Percentiles rank a stretch among this genome's conserved stretches.
These are phyloP conservation scores for Daboia siamensis DNA, from an alignment of 2,113 vertebrate species.

Conservation along the genomic window DNA sequence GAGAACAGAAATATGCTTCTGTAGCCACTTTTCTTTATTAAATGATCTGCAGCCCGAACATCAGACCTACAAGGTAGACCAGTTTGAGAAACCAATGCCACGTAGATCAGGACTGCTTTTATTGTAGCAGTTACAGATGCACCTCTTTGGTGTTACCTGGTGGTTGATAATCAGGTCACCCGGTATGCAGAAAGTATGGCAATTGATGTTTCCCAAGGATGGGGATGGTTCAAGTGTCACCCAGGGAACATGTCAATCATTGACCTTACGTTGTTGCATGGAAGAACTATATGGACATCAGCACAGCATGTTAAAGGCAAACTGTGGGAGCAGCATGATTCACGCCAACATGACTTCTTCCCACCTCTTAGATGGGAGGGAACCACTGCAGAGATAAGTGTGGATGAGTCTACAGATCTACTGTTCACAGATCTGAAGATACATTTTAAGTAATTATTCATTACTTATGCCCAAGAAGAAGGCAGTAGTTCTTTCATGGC, in stretches of 20 bases:
- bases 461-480: neutral
- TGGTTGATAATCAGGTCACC: neutral
- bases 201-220: neutral
- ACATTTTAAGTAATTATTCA: neutral
- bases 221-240: neutral
- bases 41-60: neutral
- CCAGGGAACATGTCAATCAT: neutral
- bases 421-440: neutral
- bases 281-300: neutral
- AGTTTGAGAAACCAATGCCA: neutral
- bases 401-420: neutral
- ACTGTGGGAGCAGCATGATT: neutral
- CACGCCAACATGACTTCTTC: neutral
- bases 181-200: neutral
- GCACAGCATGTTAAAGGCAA: neutral
- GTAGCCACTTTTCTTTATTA: neutral
- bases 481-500: neutral
- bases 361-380: neutral
- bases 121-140: neutral
- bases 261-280: neutral
- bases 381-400: neutral
- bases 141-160: neutral
- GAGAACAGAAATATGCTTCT: neutral
- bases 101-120: neutral
- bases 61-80: neutral